Conservation (phyloP, 35 echinoderm and acorn worm genomes). For the Strongylocentrotus purpuratus region DNA sequence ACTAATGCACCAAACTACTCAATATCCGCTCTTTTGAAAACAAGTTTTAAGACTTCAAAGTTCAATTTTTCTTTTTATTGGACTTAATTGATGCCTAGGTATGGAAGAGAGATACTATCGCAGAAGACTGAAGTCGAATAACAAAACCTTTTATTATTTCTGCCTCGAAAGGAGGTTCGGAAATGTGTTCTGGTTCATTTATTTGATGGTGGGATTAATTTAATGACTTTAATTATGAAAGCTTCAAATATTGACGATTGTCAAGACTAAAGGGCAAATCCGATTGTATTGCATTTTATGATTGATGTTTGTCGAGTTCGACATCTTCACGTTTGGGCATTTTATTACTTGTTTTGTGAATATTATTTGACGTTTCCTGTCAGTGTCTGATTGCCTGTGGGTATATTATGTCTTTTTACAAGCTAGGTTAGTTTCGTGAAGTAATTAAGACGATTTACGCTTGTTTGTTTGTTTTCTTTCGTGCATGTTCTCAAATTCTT, state of each 20-base stretch:
- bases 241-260: background rate
- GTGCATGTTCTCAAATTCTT: no score
- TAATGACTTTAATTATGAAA: background rate
- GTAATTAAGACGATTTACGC: background rate
- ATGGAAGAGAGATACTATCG: background rate
- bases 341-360: background rate
- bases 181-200: background rate
- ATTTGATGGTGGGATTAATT: background rate
- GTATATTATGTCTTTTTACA: background rate
- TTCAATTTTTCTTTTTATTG: background rate
- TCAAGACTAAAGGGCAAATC: background rate
- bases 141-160: background rate
- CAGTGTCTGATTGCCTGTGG: background rate
- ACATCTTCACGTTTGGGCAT: background rate
- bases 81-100: background rate
- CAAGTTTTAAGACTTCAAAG: background rate
- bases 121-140: background rate
- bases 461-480: background rate
- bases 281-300: background rate
- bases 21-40: constrained; percentile 12
- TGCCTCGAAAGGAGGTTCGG: background rate
- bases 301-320: background rate
- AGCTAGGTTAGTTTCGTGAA: background rate
- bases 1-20: background rate
- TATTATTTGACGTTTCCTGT: background rate